Percentiles rank a stretch among this genome's conserved stretches.
Evolutionary conservation across 2,797 vertebrate species (phyloP).

Genomic region (Salmo trutta): DNA sequence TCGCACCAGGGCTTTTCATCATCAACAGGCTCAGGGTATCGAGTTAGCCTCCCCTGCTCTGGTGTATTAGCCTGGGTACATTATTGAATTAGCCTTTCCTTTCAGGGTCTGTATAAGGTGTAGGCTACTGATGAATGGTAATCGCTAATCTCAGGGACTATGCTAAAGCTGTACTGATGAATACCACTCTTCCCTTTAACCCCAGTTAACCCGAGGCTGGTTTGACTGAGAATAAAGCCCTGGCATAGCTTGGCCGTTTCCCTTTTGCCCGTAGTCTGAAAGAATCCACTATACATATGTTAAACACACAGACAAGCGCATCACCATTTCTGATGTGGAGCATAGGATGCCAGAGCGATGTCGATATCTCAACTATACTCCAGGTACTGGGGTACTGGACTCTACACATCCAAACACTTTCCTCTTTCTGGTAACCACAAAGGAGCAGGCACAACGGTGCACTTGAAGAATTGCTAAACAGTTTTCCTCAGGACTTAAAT

Average conservation of each 20-base stretch:
- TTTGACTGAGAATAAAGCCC: slow-evolving; percentile 35
- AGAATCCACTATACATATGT: neutral
- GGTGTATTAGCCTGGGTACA: neutral
- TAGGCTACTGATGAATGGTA: slow-evolving; percentile 25
- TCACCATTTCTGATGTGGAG: neutral
- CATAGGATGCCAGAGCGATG: neutral
- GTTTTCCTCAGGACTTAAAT: slow-evolving; percentile 12
- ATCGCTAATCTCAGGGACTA: slow-evolving; percentile 37
- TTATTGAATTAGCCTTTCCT: slow-evolving; percentile 10
- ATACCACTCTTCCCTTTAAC: slow-evolving; percentile 27
- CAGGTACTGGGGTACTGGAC: neutral
- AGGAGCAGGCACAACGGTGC: neutral
- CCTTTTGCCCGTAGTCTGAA: neutral
- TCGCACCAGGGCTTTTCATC: neutral
- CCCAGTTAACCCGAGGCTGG: slow-evolving; percentile 29
- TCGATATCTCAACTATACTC: too few relatives aligned
- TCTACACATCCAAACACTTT: neutral
- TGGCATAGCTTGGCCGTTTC: slow-evolving; percentile 9
- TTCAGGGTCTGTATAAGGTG: slow-evolving; percentile 11
- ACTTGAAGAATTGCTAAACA: slow-evolving; percentile 9
- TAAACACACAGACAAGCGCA: neutral
- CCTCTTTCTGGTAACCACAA: neutral
- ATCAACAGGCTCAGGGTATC: neutral
- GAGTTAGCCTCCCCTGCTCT: neutral
- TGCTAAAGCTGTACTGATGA: slow-evolving; percentile 15